These are phyloP conservation scores for Plecturocebus donacophilus DNA, from an alignment of 2,113 vertebrate genomes.

Conservation along the genomic window DNA sequence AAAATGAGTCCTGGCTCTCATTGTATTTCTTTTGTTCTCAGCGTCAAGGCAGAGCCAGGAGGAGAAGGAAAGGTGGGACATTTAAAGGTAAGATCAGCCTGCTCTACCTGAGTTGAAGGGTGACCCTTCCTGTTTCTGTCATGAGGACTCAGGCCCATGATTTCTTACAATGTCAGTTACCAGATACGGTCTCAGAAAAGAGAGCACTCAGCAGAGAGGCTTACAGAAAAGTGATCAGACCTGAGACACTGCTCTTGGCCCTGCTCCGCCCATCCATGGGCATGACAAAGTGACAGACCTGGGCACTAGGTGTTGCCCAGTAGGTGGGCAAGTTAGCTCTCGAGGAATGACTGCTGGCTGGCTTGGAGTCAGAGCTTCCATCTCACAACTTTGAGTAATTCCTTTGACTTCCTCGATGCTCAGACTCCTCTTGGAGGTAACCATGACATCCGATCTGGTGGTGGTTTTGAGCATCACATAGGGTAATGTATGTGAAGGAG, in stretches of 20 bases:
- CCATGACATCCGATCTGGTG: neutral
- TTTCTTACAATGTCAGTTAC: neutral
- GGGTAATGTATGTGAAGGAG: neutral
- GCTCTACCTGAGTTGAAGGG: accelerated
- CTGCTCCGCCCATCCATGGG: neutral
- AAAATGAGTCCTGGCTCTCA: neutral
- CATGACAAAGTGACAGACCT: neutral
- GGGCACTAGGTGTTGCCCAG: neutral
- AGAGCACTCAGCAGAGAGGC: neutral
- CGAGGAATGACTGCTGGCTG: accelerated
- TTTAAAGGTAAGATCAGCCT: neutral
- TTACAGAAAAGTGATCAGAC: neutral
- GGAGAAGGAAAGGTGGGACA: neutral
- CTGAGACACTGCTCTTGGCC: neutral
- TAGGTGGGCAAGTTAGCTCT: neutral
- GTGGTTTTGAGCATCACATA: neutral
- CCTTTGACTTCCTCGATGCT: neutral
- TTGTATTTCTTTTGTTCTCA: neutral
- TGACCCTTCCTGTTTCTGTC: neutral
- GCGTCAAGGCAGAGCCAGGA: neutral
- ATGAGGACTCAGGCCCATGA: too few species aligned
- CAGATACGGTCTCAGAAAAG: neutral
- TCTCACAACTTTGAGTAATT: neutral
- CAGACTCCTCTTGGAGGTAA: neutral
- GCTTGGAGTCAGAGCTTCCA: neutral